Base-by-base conservation (phyloP, 2,113 vertebrate genomes). In the Scomber colias region DNA sequence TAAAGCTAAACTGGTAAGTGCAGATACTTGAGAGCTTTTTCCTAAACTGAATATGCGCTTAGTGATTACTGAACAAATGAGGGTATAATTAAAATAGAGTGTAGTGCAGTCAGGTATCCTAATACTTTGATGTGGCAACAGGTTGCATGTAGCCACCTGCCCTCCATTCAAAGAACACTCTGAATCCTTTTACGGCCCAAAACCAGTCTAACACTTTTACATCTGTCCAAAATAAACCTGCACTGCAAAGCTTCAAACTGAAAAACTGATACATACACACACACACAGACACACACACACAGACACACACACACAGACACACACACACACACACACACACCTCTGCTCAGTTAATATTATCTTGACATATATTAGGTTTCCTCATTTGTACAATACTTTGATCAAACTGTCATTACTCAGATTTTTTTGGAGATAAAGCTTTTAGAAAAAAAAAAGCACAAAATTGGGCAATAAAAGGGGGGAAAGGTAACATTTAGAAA, bases 111-210 rank as follows among this genome's bases (percentile, higher is more conserved):
- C 21, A 35, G 19, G 12, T 57, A 24, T 71, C 31, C 13, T 48
- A 24, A 46, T n/a, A 35, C 59, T 59, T 40, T 56, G 30, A 69
- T 70, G 65, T 51, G 56, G 51, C 53, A 75, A 70, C 24, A 64
- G 66, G 3, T 21, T 72, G 19, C 74, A 72, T 60, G 74, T 24
- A 82, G 48, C 53, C 61, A 71, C 67, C 60, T 71, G 80, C 61
- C 54, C 31, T 31, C 31, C 9, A 64, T 16, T 50, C 12, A 50
- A 69, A 17, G 19, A 30, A 62, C 35, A 51, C 14, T 16, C 21
- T 68, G 13, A 35, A 62, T 27, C 64, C 2, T 9, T 65, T 50
- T 27, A 49, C 12, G 21, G 14, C 24, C 1, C 3, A 2, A 15
- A 27, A 35, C n/a, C 0, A 3, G 11, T 60, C 11, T 1, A 56